Evolutionary conservation across 1,140 invertebrate species (phyloP).

Genomic region (Telenomus remus): DNA sequence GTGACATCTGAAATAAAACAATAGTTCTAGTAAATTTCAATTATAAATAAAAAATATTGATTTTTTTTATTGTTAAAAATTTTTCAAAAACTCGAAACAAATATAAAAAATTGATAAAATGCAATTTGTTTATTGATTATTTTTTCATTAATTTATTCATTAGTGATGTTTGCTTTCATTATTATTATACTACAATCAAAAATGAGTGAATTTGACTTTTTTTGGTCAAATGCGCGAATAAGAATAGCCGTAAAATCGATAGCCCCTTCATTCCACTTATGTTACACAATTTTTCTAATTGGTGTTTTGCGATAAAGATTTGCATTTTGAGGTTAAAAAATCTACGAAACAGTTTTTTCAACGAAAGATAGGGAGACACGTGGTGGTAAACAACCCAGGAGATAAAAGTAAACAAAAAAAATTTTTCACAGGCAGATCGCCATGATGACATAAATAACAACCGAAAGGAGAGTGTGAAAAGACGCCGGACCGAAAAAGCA

Average conservation of each 20-base stretch:
- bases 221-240: too few species aligned
- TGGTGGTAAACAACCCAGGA: background rate
- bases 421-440: constrained; percentile 38
- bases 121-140: too few species aligned
- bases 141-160: too few species aligned
- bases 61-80: constrained; percentile 5
- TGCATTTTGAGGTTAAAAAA: too few species aligned
- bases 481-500: background rate
- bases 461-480: constrained; percentile 1
- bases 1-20: constrained; percentile 46
- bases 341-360: background rate
- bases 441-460: constrained; percentile 49
- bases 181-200: too few species aligned
- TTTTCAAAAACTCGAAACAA: constrained; percentile 5
- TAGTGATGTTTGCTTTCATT: too few species aligned
- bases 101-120: too few species aligned
- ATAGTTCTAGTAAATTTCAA: too few species aligned
- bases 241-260: background rate
- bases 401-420: background rate
- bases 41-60: background rate
- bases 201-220: too few species aligned
- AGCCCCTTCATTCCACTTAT: background rate
- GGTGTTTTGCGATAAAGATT: background rate
- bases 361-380: background rate
- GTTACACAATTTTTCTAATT: background rate